Conservation (phyloP, 2,888 invertebrate species). For the Alentia gelatinosa region DNA sequence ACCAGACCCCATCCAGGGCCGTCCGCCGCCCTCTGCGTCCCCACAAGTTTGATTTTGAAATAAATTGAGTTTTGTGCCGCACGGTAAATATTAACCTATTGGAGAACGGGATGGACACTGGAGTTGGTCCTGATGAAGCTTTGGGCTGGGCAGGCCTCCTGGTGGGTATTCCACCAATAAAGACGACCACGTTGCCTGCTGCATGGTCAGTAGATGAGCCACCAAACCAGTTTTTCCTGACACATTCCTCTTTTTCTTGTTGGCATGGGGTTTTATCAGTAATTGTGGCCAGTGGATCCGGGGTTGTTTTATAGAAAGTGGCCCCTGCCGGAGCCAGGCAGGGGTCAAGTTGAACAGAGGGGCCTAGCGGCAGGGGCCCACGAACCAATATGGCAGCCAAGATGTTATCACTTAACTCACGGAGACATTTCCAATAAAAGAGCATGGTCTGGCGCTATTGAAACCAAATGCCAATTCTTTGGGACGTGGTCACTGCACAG, state of each 20-base stretch:
- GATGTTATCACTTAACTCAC: constrained; percentile 16
- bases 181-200: background rate
- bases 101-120: background rate
- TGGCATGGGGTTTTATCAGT: background rate
- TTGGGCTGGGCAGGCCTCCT: background rate
- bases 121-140: background rate
- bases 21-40: background rate
- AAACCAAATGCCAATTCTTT: background rate
- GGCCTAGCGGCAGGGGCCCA: background rate
- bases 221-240: too few relatives aligned
- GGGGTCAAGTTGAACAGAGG: background rate
- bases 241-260: background rate
- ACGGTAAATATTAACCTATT: background rate
- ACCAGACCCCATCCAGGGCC: background rate
- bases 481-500: background rate
- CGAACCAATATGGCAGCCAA: background rate
- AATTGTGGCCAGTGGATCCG: background rate
- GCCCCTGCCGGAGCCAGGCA: background rate
- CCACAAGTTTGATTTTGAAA: constrained; percentile 31
- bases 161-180: background rate
- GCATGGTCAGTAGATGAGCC: too few relatives aligned
- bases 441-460: background rate
- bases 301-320: background rate
- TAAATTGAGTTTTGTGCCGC: constrained; percentile 2
- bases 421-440: constrained; percentile 17